Percentiles rank a stretch among this genome's conserved stretches.
phyloP scores from a whole-genome alignment of 2,113 vertebrate genomes.

The Diglossa brunneiventris region DNA sequence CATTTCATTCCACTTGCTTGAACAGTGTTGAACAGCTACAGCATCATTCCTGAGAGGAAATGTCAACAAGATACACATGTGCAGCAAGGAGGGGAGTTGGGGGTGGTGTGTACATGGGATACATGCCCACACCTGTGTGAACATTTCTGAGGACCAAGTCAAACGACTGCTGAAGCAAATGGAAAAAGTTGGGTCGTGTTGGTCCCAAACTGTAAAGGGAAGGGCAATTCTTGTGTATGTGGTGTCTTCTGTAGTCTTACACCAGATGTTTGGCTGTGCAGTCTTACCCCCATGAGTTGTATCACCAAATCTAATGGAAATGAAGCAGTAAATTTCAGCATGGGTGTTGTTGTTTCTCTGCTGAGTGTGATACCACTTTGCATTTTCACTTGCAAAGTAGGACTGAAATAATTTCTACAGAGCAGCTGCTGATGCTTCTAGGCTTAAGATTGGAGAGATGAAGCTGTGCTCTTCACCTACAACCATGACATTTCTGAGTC shows the following conservation, averaged over 20 bases:
- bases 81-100: rapidly evolving
- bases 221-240: neutral
- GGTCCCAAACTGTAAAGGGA: neutral
- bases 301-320: neutral
- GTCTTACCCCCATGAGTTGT: neutral
- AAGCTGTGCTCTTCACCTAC: neutral
- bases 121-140: rapidly evolving
- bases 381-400: neutral
- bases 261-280: neutral
- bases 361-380: neutral
- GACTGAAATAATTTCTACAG: neutral
- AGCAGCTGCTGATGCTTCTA: neutral
- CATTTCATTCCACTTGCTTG: neutral
- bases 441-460: too few species aligned
- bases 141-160: neutral
- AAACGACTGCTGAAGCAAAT: neutral
- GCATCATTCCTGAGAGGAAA: neutral
- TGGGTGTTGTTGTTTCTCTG: neutral
- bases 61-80: neutral
- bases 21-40: neutral
- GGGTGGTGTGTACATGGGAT: rapidly evolving
- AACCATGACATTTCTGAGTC: too few species aligned
- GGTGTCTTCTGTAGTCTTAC: neutral
- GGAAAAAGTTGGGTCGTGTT: neutral
- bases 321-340: neutral